Percentiles rank a stretch among this genome's conserved stretches.
Conservation (phyloP, 30 jellyfish, hydroid and myxozoan genomes). For the Cassiopea andromeda region DNA sequence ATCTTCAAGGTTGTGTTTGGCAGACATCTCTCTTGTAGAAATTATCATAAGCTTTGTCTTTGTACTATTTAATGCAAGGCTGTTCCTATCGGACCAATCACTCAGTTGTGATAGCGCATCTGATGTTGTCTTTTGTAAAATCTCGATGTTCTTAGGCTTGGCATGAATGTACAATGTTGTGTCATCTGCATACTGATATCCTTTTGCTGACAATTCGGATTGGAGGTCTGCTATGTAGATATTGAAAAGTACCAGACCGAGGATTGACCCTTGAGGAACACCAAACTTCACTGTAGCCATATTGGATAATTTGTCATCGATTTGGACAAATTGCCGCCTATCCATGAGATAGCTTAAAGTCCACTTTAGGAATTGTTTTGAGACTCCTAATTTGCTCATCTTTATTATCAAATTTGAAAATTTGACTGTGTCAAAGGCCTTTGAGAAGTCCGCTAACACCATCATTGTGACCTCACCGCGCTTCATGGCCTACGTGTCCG, state of each 20-base stretch:
- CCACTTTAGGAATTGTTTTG: conserved; percentile 33
- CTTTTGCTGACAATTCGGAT: conserved; percentile 27
- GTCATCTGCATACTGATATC: conserved; percentile 64
- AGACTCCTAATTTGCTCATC: conserved; percentile 54
- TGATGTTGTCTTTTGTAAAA: conserved; percentile 29
- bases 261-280: conserved; percentile 77
- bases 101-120: conserved; percentile 41
- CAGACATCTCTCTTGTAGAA: conserved; percentile 52
- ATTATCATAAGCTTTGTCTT: conserved; percentile 52
- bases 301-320: conserved; percentile 38
- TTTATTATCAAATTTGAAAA: conserved; percentile 37
- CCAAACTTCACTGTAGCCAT: conserved; percentile 50
- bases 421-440: conserved; percentile 59
- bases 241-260: conserved; percentile 66
- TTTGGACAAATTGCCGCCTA: conserved; percentile 48
- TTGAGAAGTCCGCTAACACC: conserved; percentile 59
- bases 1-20: conserved; percentile 41
- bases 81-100: conserved; percentile 57
- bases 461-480: conserved; percentile 62
- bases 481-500: conserved; percentile 13
- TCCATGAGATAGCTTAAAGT: conserved; percentile 38
- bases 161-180: conserved; percentile 61
- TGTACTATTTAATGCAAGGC: conserved; percentile 67
- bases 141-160: conserved; percentile 41
- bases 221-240: conserved; percentile 66